Evolutionary conservation across 2,888 invertebrate genomes (phyloP).

Genomic region (Aleiodes testaceus): DNA sequence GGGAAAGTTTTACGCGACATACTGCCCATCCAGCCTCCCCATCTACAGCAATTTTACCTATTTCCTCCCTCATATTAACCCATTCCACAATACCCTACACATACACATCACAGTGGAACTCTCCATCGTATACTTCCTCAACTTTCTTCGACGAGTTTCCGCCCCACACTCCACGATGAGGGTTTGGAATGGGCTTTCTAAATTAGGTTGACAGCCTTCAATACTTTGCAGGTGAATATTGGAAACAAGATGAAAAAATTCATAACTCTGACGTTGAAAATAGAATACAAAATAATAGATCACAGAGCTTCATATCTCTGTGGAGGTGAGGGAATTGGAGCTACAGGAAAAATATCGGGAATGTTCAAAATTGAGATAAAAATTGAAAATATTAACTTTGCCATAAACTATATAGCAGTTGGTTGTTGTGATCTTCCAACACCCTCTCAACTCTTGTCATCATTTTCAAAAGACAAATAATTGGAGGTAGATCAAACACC

Average conservation of each 20-base stretch:
- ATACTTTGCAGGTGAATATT: too few relatives aligned
- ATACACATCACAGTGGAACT: constrained; percentile 16
- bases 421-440: too few relatives aligned
- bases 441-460: constrained; percentile 1
- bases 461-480: constrained; percentile 33
- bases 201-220: neutral
- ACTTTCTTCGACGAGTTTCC: constrained; percentile 13
- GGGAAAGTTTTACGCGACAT: constrained; percentile 71
- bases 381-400: too few relatives aligned
- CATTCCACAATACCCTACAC: constrained; percentile 41
- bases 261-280: neutral
- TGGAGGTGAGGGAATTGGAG: too few relatives aligned
- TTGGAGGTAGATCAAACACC: constrained; percentile 24
- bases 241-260: too few relatives aligned
- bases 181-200: neutral
- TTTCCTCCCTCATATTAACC: constrained; percentile 45
- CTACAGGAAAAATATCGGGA: neutral
- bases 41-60: constrained; percentile 51
- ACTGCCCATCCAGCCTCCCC: constrained; percentile 53
- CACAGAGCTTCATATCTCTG: neutral
- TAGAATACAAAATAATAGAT: neutral
- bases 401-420: too few relatives aligned
- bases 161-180: constrained; percentile 6
- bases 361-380: neutral
- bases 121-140: constrained; percentile 5